A percentile compares a stretch with the other conserved stretches of the same genome.
Evolutionary conservation across 2,888 invertebrate species (phyloP).

Genomic region (Brachypterus glaber): DNA sequence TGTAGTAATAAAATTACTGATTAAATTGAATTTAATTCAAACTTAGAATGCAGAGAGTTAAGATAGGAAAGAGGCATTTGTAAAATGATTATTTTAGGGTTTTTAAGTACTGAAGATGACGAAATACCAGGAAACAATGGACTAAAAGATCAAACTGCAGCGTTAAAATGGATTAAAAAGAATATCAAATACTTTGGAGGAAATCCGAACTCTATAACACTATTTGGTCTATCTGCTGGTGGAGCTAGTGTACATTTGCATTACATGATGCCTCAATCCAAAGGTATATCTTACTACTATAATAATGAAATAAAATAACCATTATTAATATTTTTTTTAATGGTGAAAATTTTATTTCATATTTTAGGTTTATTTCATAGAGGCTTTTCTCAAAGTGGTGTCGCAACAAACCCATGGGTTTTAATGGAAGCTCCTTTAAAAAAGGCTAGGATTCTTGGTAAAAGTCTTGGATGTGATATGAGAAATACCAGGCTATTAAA

Average conservation of each 20-base stretch:
- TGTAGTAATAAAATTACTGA: no score
- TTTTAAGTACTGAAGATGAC: conserved; percentile 3
- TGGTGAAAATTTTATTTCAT: no score
- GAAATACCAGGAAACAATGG: conserved; percentile 21
- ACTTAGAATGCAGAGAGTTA: no score
- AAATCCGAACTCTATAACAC: conserved; percentile 2
- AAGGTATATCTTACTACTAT: no score
- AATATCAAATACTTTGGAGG: conserved; percentile 5
- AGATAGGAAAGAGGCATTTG: no score
- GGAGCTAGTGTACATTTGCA: conserved; percentile 37
- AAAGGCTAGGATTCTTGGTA: neutral
- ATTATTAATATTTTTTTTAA: no score
- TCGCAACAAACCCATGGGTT: neutral
- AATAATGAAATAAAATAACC: no score
- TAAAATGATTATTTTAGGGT: no score
- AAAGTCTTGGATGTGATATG: neutral
- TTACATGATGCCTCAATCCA: conserved; percentile 33
- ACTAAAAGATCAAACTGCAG: conserved; percentile 35
- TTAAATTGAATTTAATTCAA: no score
- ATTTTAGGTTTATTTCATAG: conserved; percentile 1
- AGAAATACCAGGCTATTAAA: neutral
- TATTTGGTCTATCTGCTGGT: conserved; percentile 35
- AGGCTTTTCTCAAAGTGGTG: conserved; percentile 2
- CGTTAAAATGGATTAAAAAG: conserved; percentile 21
- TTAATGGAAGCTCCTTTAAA: neutral